Base-by-base conservation (phyloP, 2,888 invertebrate species). In the Tricholauxania praeusta region DNA sequence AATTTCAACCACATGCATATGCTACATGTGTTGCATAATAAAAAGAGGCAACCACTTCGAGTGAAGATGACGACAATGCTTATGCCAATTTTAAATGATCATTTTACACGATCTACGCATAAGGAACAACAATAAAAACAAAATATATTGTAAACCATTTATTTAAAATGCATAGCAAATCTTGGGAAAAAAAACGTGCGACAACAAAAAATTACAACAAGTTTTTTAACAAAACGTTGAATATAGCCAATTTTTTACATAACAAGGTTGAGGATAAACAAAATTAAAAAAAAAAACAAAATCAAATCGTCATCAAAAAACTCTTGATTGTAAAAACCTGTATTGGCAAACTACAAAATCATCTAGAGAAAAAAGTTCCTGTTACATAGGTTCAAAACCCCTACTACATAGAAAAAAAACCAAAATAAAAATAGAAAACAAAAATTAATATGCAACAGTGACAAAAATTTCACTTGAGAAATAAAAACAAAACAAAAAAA, bases 241-340 rank as follows among this genome's bases (percentile, higher is more conserved):
- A 52, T 19, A 14, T 10, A 67, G 0, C 39, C 39, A 39, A 39
- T 39, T 39, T 39, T 77, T 82, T 82, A 78, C 78, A 76, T 80
- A 83, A 83, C 80, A 81, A 81, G 81, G 80, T 82, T 80, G 83
- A 82, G 82, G 81, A 82, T 76, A 39, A 53, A 6, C 22, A 51
- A 22, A 22, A 39, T 14, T 47, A 12, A 15, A 28, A 32, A 62
- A 12, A 15, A 28, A 32, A 12, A 62, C n/a, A 12, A 3, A 32
- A 15, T 7, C 10, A 39, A 62, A 62, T 8, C n/a, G 5, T 28
- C 57, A 57, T 28, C 15, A 6, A 57, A 28, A 39, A 39, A 10
- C 10, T 39, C 10, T 39, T 10, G 39, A 4, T 1, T 39, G 10
- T 39, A 39, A 10, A 39, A 39, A 39, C 39, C 39, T 6, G 28